phyloP scores from a whole-genome alignment of 2,888 invertebrate species.

The Oscheius sp. region DNA sequence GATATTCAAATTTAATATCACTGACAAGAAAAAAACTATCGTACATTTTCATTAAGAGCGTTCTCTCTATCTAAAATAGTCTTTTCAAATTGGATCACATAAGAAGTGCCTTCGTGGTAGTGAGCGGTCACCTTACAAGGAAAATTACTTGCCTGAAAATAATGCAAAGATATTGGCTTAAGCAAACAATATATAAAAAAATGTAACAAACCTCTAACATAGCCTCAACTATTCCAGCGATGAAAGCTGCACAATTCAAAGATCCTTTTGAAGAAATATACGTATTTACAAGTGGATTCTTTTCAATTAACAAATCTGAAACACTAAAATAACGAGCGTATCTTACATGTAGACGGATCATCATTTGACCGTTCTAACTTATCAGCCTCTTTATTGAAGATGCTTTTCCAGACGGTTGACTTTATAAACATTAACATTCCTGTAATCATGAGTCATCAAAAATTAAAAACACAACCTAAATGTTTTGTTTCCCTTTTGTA shows the following conservation, averaged over 20 bases:
- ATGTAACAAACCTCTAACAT: slow-evolving; percentile 76
- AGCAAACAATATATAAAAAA: not conserved
- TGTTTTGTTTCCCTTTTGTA: slow-evolving; percentile 88
- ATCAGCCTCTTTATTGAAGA: slow-evolving; percentile 98
- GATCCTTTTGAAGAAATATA: slow-evolving; percentile 95
- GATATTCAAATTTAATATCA: slow-evolving; percentile 6
- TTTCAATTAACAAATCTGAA: slow-evolving; percentile 91
- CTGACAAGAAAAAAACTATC: slow-evolving; percentile 31
- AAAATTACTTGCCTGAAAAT: slow-evolving; percentile 76
- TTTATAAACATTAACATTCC: slow-evolving; percentile 90
- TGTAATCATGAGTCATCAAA: slow-evolving; percentile 70
- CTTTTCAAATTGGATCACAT: slow-evolving; percentile 81
- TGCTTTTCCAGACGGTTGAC: slow-evolving; percentile 91
- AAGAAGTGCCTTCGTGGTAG: slow-evolving; percentile 97
- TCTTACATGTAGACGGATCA: slow-evolving; percentile 87
- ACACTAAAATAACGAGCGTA: not conserved
- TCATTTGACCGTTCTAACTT: slow-evolving; percentile 98
- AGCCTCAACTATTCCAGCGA: slow-evolving; percentile 96
- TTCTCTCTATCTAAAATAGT: slow-evolving; percentile 67
- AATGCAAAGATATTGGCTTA: not conserved
- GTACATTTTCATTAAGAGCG: slow-evolving; percentile 38
- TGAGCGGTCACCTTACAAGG: slow-evolving; percentile 97
- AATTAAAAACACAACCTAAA: no score
- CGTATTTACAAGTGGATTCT: slow-evolving; percentile 93
- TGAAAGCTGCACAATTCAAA: slow-evolving; percentile 96